These are phyloP conservation scores for Ceratitis capitata DNA, from an alignment of 1,140 invertebrate species.

Conservation along the genomic window DNA sequence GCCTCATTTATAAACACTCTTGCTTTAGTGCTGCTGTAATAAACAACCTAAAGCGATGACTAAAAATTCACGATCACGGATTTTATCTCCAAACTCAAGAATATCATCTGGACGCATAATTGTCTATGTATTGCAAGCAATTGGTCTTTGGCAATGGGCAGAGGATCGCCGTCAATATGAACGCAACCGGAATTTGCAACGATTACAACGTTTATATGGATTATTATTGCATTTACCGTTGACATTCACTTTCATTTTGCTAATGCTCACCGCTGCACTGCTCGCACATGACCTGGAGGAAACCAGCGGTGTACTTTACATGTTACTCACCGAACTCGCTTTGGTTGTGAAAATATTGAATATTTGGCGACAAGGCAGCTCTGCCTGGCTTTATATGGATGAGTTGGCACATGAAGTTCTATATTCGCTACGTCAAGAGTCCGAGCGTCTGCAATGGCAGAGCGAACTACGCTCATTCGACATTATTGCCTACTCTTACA, in stretches of 20 bases:
- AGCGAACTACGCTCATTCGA: conserved; percentile 48
- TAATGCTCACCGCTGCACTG: conserved; percentile 58
- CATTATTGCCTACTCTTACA: conserved; percentile 49
- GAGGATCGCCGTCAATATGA: neutral
- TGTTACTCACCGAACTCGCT: conserved; percentile 54
- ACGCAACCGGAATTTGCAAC: neutral
- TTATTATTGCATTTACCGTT: conserved; percentile 50
- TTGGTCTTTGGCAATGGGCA: neutral
- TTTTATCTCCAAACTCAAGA: neutral
- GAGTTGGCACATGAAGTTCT: conserved; percentile 41
- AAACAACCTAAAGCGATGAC: neutral
- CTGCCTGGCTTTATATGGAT: conserved; percentile 47
- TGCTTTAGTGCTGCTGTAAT: neutral
- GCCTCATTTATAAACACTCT: neutral
- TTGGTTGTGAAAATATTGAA: conserved; percentile 54
- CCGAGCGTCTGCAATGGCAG: conserved; percentile 46
- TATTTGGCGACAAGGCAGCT: conserved; percentile 47
- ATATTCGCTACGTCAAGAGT: conserved; percentile 40
- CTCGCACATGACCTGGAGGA: conserved; percentile 51
- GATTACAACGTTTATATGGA: neutral
- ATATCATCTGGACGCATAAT: neutral
- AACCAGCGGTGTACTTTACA: conserved; percentile 53
- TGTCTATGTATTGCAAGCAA: neutral
- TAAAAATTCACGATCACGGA: neutral
- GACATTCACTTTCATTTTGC: conserved; percentile 51